Evolutionary conservation across 2,888 invertebrate genomes (phyloP).

Genomic region (Podotricha telesiphe): DNA sequence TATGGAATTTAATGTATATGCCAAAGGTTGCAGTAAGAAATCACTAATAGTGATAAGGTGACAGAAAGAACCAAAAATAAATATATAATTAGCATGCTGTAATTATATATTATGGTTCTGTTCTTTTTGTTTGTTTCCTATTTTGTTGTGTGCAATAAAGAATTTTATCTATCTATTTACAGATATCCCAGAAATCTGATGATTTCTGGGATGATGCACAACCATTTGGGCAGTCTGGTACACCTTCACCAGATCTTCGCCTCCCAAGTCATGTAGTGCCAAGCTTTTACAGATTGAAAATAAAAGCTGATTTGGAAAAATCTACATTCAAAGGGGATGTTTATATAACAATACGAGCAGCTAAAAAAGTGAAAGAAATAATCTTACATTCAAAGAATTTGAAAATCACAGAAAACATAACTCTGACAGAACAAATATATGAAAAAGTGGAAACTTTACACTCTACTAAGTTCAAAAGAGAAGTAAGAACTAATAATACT

Average conservation of each 20-base stretch:
- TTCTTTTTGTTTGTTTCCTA: too few species aligned
- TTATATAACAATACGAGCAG: constrained; percentile 75
- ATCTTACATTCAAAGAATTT: constrained; percentile 81
- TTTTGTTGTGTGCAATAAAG: too few species aligned
- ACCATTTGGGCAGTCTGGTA: constrained; percentile 61
- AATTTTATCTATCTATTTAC: too few species aligned
- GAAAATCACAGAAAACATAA: constrained; percentile 63
- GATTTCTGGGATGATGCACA: constrained; percentile 75
- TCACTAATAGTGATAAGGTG: too few species aligned
- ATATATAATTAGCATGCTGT: too few species aligned
- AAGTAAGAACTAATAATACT: constrained; percentile 40
- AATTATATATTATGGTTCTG: too few species aligned
- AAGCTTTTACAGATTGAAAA: constrained; percentile 81
- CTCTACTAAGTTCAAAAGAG: constrained; percentile 54
- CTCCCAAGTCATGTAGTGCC: constrained; percentile 81
- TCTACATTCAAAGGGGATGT: constrained; percentile 73
- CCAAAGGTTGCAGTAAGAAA: too few species aligned
- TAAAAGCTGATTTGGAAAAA: constrained; percentile 79
- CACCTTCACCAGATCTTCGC: constrained; percentile 64
- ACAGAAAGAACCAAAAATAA: too few species aligned
- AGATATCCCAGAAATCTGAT: constrained; percentile 58
- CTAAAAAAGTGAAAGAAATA: constrained; percentile 66
- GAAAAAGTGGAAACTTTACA: constrained; percentile 64
- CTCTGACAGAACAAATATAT: constrained; percentile 75
- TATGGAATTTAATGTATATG: too few species aligned